Base-by-base conservation (phyloP, 2,888 invertebrate species). In the Synergus gifuensis region DNA sequence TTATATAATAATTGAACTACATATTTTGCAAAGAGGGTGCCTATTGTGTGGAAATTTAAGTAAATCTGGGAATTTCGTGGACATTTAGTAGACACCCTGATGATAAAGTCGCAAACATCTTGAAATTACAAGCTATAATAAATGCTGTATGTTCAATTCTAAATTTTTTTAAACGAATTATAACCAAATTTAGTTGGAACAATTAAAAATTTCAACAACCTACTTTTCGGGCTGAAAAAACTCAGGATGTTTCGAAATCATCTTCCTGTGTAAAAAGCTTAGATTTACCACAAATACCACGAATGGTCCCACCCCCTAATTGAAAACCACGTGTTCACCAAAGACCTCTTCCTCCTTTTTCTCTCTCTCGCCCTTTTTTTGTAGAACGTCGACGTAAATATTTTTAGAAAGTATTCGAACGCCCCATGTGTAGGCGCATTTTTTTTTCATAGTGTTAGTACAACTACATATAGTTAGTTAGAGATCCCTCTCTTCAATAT, bases 321-420 rank as follows among this genome's bases (percentile, higher is more conserved):
- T 73, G 73, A 54, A 73, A 54, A 73, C 73, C 54, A 58, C 54
- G 73, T 73, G 73, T 73, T 73, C 49, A 36, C n/a, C 36, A 73
- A 73, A 73, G 28, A 4, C 12, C 9, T 73, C 36, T 36, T 11
- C 36, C 8, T 28, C 2, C 49, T 54, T n/a, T 49, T 7, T 54
- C n/a, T 73, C 36, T 54, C 36, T 54, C 49, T n/a, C 49, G 16
- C n/a, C 73, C 73, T 28, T 73, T 73, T 66, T 73, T n/a, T 69
- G n/a, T 73, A 12, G 36, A 73, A 36, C 78, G 73, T 79, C 81
- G 81, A 76, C 62, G 76, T 46, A 85, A 87, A 86, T 86, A 87
- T 88, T 87, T 85, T 86, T 87, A 86, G 87, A 88, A 86, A 83
- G 82, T 85, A 83, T 82, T 83, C 80, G 81, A 85, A 85, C 83